Evolutionary conservation across 37 sponge, comb jelly and placozoan genomes (phyloP).

Genomic region (Theonella swinhoei): DNA sequence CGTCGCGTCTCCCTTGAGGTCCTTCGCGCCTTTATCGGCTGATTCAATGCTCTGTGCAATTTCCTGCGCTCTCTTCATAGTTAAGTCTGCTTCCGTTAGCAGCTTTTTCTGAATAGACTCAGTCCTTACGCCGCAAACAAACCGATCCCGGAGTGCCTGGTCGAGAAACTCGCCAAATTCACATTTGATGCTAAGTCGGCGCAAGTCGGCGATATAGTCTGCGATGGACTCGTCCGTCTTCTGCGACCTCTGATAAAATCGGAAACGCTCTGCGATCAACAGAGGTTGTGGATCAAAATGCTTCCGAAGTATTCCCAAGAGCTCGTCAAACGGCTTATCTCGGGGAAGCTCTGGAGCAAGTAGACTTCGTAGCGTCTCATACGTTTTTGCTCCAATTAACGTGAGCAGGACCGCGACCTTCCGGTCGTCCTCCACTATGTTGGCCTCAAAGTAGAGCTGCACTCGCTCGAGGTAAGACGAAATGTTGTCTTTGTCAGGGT

Average conservation of each 20-base stretch:
- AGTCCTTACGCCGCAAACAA: slow-evolving; percentile 5
- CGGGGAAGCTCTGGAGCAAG: slow-evolving; percentile 17
- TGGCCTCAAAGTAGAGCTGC: slow-evolving; percentile 17
- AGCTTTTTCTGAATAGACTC: slow-evolving; percentile 5
- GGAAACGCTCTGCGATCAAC: slow-evolving; percentile 33
- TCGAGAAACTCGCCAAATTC: slow-evolving; percentile 14
- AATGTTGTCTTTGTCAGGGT: slow-evolving; percentile 16
- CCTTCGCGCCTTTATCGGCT: neutral
- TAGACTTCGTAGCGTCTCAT: slow-evolving; percentile 5
- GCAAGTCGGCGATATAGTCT: slow-evolving; percentile 4
- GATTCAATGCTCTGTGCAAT: slow-evolving; percentile 23
- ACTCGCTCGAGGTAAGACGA: slow-evolving; percentile 35
- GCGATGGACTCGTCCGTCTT: slow-evolving; percentile 24
- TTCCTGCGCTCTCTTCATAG: neutral
- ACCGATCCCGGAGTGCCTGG: slow-evolving; percentile 10
- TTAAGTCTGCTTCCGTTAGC: slow-evolving; percentile 15
- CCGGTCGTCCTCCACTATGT: slow-evolving; percentile 7
- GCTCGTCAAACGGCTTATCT: slow-evolving; percentile 14
- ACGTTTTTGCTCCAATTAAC: slow-evolving; percentile 6
- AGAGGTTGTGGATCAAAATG: slow-evolving; percentile 19
- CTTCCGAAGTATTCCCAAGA: neutral
- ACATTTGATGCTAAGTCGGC: slow-evolving; percentile 12
- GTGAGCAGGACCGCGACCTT: slow-evolving; percentile 5
- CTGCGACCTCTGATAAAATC: slow-evolving; percentile 24
- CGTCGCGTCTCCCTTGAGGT: neutral